Conservation (phyloP, 35 echinoderm and acorn worm species). For the Acanthaster planci region DNA sequence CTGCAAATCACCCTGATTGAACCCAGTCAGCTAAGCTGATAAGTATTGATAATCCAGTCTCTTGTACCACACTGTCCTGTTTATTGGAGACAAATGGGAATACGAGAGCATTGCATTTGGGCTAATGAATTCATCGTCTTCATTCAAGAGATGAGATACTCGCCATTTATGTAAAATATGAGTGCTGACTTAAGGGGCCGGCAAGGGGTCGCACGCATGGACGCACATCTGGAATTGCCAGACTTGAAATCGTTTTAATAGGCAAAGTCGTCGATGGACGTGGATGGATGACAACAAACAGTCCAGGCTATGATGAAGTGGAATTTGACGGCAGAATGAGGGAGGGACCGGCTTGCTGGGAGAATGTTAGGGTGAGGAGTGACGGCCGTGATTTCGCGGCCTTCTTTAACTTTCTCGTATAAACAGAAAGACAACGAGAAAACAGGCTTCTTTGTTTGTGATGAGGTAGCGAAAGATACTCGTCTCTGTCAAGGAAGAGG, state of each 20-base stretch:
- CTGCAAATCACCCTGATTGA: too few species aligned
- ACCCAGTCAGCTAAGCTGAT: not conserved
- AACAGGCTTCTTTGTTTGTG: not conserved
- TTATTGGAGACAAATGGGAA: not conserved
- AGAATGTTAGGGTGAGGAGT: not conserved
- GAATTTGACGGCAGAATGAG: not conserved
- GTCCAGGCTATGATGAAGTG: not conserved
- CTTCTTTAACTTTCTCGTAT: not conserved
- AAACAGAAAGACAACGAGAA: not conserved
- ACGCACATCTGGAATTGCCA: constrained; percentile 12
- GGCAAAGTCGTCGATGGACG: not conserved
- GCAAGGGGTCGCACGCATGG: not conserved
- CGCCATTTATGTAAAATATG: not conserved
- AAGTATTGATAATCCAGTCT: not conserved
- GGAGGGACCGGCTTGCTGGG: not conserved
- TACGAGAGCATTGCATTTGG: not conserved
- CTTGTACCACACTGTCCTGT: not conserved
- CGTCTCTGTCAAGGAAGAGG: too few species aligned
- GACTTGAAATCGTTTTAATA: not conserved
- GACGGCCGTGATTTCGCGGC: not conserved
- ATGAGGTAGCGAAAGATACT: too few species aligned
- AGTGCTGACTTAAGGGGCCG: not conserved
- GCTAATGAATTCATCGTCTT: constrained; percentile 23
- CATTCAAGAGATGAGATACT: not conserved
- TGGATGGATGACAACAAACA: not conserved